A percentile compares a stretch with the other conserved stretches of the same genome.
phyloP scores from a whole-genome alignment of 2,888 invertebrate genomes.

The Drosophila lacicola region DNA sequence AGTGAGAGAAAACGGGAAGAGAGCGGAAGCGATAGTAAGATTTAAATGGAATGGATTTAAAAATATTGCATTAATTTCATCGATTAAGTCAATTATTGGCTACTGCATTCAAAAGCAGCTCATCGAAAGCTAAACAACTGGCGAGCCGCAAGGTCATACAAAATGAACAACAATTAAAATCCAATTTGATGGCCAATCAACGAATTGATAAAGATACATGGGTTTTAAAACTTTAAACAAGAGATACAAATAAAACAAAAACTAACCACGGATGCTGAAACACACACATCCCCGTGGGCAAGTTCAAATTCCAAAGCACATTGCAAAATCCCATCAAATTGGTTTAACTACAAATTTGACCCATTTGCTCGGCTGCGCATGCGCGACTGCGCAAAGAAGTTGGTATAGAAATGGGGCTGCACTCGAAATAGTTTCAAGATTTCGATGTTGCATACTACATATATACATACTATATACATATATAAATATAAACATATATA shows the following conservation, averaged over 20 bases:
- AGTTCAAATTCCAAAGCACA: conserved; percentile 24
- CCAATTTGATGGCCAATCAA: conserved; percentile 65
- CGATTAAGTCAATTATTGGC: conserved; percentile 6
- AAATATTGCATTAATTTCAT: too few relatives aligned
- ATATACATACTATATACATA: conserved; percentile 6
- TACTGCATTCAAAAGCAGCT: conserved; percentile 5
- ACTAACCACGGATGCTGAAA: conserved; percentile 27
- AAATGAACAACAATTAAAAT: conserved; percentile 56
- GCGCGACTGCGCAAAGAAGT: conserved; percentile 60
- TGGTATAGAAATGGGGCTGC: conserved; percentile 52
- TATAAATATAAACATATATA: conserved; percentile 9
- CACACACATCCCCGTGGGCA: conserved; percentile 20
- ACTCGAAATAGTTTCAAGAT: conserved; percentile 61
- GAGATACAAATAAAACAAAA: conserved; percentile 12
- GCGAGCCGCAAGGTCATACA: conserved; percentile 53
- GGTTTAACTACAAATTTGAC: conserved; percentile 64
- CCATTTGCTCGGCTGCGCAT: conserved; percentile 68
- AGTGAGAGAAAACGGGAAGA: too few relatives aligned
- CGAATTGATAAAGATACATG: conserved; percentile 30
- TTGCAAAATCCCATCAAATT: conserved; percentile 66
- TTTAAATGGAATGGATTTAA: neutral
- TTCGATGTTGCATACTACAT: conserved; percentile 18
- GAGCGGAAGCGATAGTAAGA: neutral
- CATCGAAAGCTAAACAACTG: conserved; percentile 19
- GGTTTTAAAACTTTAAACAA: conserved; percentile 1